Conservation (phyloP, 2,888 invertebrate species). For the Platynereis dumerilii region DNA sequence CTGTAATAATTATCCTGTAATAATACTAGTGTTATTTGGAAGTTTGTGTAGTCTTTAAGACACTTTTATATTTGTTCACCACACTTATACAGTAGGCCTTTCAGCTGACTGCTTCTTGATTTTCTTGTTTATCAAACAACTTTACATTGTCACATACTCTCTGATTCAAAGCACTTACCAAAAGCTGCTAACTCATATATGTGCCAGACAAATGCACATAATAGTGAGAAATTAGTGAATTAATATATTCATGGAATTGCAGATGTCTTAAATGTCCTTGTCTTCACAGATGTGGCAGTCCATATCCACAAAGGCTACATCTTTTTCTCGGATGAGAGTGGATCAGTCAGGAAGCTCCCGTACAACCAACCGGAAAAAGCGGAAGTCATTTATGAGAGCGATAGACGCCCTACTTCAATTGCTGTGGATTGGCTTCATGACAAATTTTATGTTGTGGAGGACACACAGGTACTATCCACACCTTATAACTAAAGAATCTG, state of each 20-base stretch:
- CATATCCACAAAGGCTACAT: conserved; percentile 18
- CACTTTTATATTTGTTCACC: too few species aligned
- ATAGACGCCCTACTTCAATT: conserved; percentile 52
- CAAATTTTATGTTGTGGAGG: conserved; percentile 82
- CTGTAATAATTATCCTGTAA: not conserved
- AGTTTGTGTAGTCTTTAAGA: not conserved
- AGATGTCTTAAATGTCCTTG: too few species aligned
- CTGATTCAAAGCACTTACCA: too few species aligned
- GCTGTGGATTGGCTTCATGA: conserved; percentile 90
- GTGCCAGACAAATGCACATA: too few species aligned
- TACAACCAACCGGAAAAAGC: not conserved
- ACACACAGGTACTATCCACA: conserved; percentile 68
- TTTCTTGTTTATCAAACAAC: too few species aligned
- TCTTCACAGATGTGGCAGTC: conserved; percentile 22
- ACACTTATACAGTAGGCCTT: too few species aligned
- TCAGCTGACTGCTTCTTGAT: too few species aligned
- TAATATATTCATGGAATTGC: too few species aligned
- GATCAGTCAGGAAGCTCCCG: conserved; percentile 1
- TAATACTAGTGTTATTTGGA: not conserved
- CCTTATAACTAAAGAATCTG: too few species aligned
- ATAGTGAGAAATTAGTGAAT: too few species aligned
- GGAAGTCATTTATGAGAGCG: conserved; percentile 42
- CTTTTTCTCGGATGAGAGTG: conserved; percentile 19
- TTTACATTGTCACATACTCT: too few species aligned
- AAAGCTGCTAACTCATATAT: too few species aligned